Evolutionary conservation across 2,113 vertebrate species (phyloP), one percentile per base, ranked within the genome.

Genomic region (Haemorhous mexicanus): DNA sequence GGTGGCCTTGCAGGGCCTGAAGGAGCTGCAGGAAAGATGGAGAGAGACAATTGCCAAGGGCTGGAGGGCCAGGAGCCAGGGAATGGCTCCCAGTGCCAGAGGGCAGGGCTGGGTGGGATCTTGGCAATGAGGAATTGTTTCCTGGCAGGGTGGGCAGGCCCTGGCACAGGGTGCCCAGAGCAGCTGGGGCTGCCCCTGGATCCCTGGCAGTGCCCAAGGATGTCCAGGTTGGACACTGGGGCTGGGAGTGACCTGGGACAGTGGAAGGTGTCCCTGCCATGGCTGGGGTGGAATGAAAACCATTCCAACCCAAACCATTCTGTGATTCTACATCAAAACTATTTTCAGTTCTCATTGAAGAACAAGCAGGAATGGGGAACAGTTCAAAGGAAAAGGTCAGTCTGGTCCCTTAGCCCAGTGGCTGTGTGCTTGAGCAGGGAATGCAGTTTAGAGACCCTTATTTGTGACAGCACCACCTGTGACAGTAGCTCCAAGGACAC

Each of bases 161-260:
- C 75, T 73, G 76, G 67, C 76, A 8, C 85, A 88, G 76, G 74
- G 41, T 64, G 75, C n/a, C 49, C 85, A 80, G 75, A 80, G 75
- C 15, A 79, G 66, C 85, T 87, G 75, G 3, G 75, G 85, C 67
- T 88, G 75, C 49, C 75, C 85, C 67, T 59, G 62, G 26, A 80
- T 43, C 67, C 85, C 76, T 88, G 86, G 76, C n/a, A 81, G 67
- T 56, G 85, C 5, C 67, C 76, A 49, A 73, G 68, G 59, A 41
- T 41, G 39, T 13, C 26, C 76, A 66, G 76, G 27, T 0, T 81
- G 86, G 68, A 10, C 7, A 15, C 1, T 84, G 81, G 85, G 58
- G 46, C 55, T 87, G 12, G 4, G 74, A 63, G 30, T 47, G 55
- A 19, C 75, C 47, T 79, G 84, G 75, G 24, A 27, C 53, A 20